phyloP scores from a whole-genome alignment of 35 echinoderm and acorn worm genomes.

The Anneissia japonica region DNA sequence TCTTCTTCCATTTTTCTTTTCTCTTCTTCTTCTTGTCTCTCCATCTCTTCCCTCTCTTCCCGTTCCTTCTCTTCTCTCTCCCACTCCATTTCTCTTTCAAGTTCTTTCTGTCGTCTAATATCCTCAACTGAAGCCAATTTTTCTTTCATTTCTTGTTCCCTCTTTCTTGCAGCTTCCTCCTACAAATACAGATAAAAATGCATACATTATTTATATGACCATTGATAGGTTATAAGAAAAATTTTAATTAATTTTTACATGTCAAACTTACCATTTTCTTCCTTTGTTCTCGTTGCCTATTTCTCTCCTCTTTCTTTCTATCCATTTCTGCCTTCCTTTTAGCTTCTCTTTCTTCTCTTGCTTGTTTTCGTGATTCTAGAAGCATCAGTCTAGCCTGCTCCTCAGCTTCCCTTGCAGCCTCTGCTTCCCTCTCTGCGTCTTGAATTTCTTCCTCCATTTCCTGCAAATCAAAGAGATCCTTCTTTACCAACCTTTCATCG shows the following conservation, averaged over 20 bases:
- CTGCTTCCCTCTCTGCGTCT: slow-evolving; percentile 64
- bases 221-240: background rate
- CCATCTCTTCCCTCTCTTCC: slow-evolving; percentile 67
- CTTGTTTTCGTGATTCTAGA: slow-evolving; percentile 45
- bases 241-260: background rate
- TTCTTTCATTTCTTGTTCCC: slow-evolving; percentile 89
- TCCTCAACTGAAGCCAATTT: slow-evolving; percentile 73
- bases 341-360: slow-evolving; percentile 79
- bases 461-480: slow-evolving; percentile 28
- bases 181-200: background rate
- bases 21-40: slow-evolving; percentile 71
- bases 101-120: slow-evolving; percentile 56
- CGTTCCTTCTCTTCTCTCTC: slow-evolving; percentile 57
- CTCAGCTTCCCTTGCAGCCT: slow-evolving; percentile 64
- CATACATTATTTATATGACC: background rate
- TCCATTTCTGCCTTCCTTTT: slow-evolving; percentile 83
- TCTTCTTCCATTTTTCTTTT: slow-evolving; percentile 50
- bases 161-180: slow-evolving; percentile 81
- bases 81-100: slow-evolving; percentile 50
- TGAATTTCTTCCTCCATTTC: slow-evolving; percentile 54
- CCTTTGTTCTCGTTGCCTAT: slow-evolving; percentile 73
- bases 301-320: slow-evolving; percentile 62
- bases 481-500: too few species aligned
- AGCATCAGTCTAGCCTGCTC: slow-evolving; percentile 91
- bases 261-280: slow-evolving; percentile 79